These are phyloP conservation scores for Anthoscopus minutus DNA, from an alignment of 2,113 vertebrate genomes.

Conservation along the genomic window DNA sequence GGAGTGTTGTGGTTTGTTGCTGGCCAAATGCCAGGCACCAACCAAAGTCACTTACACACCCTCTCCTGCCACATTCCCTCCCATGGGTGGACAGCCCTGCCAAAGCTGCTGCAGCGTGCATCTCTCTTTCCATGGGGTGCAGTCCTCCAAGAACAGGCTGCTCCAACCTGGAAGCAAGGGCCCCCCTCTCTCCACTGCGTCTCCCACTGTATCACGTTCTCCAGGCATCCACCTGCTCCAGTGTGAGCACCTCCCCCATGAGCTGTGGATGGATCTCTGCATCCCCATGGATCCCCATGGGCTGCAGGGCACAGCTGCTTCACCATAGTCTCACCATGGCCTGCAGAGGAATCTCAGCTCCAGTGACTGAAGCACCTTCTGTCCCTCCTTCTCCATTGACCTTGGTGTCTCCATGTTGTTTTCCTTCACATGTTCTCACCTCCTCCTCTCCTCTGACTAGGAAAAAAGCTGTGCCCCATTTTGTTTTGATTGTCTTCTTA, in stretches of 20 bases:
- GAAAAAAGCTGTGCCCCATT: not conserved
- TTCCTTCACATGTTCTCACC: not conserved
- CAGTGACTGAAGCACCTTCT: not conserved
- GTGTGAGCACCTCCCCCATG: not conserved
- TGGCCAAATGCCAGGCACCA: not conserved
- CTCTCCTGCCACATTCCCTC: not conserved
- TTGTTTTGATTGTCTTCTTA: not conserved
- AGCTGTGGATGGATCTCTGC: not conserved
- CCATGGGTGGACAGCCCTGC: not conserved
- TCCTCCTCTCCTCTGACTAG: not conserved
- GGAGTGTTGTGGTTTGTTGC: not conserved
- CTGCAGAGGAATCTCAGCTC: not conserved
- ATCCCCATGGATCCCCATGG: not conserved
- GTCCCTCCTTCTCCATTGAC: not conserved
- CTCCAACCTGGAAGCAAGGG: not conserved
- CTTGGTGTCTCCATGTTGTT: not conserved
- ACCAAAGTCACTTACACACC: rapidly evolving
- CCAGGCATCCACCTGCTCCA: not conserved
- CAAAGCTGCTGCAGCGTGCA: not conserved
- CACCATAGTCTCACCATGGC: rapidly evolving
- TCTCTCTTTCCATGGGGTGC: not conserved
- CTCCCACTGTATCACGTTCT: not conserved
- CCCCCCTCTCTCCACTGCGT: not conserved
- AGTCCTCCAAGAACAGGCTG: not conserved
- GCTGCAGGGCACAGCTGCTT: not conserved